A percentile compares a stretch with the other conserved stretches of the same genome.
Conservation (phyloP, 2,888 invertebrate species). For the Fragum whitleyi region DNA sequence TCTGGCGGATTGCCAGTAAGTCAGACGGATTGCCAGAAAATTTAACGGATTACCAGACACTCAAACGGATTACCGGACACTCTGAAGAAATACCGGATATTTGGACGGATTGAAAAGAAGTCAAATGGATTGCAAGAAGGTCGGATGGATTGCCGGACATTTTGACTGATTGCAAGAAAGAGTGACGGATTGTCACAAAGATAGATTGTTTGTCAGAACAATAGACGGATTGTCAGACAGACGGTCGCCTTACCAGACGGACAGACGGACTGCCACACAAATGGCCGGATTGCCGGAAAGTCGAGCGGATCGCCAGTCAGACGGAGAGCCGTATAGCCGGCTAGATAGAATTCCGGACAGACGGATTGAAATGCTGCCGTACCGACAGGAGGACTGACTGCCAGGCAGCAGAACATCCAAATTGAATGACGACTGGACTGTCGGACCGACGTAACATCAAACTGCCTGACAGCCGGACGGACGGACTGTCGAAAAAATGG, state of each 20-base stretch:
- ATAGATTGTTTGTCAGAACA: neutral
- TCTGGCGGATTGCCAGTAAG: no score
- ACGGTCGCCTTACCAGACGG: neutral
- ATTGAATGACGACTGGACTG: neutral
- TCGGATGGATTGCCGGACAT: no score
- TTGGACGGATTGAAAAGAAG: no score
- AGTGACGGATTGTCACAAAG: neutral
- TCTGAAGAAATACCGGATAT: no score
- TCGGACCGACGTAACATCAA: neutral
- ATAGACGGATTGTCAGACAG: neutral
- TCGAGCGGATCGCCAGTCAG: neutral
- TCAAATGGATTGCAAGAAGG: no score
- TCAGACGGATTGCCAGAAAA: no score
- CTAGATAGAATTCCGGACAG: neutral
- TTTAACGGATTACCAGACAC: no score
- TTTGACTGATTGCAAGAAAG: neutral
- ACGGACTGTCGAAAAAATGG: neutral
- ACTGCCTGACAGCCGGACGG: neutral
- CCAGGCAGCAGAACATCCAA: neutral
- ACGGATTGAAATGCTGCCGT: no score
- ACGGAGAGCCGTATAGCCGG: constrained; percentile 1
- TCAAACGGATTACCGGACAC: no score
- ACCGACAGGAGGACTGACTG: neutral
- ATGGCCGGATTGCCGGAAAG: neutral
- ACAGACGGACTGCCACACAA: neutral